phyloP scores from a whole-genome alignment of 2,888 invertebrate species.

The Drosophila nr. perissopoda region DNA sequence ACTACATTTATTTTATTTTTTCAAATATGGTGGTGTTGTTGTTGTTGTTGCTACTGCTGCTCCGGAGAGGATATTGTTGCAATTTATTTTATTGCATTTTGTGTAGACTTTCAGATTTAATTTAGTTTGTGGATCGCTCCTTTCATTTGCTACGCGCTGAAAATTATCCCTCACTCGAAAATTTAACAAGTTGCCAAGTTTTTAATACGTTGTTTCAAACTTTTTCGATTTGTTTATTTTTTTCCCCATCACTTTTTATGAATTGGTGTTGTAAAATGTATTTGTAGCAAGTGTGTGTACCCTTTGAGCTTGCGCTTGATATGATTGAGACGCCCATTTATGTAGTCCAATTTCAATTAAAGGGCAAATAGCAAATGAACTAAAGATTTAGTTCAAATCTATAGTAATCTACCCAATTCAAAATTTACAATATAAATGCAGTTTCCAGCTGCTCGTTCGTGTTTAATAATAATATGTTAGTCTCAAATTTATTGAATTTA shows the following conservation, averaged over 20 bases:
- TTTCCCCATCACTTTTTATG: conserved; percentile 10
- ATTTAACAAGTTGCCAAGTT: conserved; percentile 76
- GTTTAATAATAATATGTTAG: background rate
- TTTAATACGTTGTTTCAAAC: conserved; percentile 70
- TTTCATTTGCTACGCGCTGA: conserved; percentile 35
- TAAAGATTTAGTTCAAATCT: background rate
- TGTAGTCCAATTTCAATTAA: conserved; percentile 6
- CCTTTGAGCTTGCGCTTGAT: background rate
- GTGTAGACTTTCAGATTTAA: conserved; percentile 70
- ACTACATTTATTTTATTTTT: conserved; percentile 38
- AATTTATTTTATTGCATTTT: conserved; percentile 82
- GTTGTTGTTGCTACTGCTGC: background rate
- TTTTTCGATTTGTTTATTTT: conserved; percentile 71
- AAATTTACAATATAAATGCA: too few species aligned
- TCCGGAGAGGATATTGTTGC: conserved; percentile 69
- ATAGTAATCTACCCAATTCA: background rate
- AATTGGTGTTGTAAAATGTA: conserved; percentile 39
- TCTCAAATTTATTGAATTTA: background rate
- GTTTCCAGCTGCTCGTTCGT: background rate
- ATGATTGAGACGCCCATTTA: conserved; percentile 1
- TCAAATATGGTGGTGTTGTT: conserved; percentile 9
- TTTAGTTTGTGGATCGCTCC: conserved; percentile 61
- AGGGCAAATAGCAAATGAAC: background rate
- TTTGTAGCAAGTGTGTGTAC: conserved; percentile 1
- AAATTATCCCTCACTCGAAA: conserved; percentile 48